Evolutionary conservation across 92 coral and sea anemone species (phyloP), one percentile per base, ranked within the genome.

Genomic region (Porites evermanni): DNA sequence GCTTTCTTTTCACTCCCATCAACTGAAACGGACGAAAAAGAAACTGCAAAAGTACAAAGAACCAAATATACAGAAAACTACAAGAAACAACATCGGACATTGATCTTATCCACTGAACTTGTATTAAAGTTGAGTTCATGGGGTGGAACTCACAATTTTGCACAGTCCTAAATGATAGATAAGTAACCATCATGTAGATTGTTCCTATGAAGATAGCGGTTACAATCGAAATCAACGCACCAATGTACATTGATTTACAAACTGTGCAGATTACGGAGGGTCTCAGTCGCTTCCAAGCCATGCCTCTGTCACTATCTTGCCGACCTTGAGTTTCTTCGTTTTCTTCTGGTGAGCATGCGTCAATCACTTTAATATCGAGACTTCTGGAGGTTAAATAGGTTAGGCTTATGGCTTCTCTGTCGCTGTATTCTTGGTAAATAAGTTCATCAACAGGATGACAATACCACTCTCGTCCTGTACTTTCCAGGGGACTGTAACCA

Each of bases 391-490:
- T 17, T 16, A 70, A 11, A 70, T 44, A 70, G 19, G 12, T 7
- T 17, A 19, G 26, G 19, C 52, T 75, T 24, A 53, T 23, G 19
- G 13, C 79, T 58, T 75, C 79, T 52, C 65, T 75, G 24, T 75
- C 79, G 79, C 79, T 58, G 79, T 75, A 75, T 56, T 79, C 84
- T 29, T 79, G 74, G 32, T 78, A 78, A 78, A 78, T 78, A 7
- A 61, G 29, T 70, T 78, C 82, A 9, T 78, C 82, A 63, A 61
- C 82, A 38, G 82, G 82, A 38, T 29, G 70, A 47, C 53, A 69
- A 69, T 81, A 11, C 85, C 85, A 81, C 53, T 81, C 85, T 69
- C 76, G 77, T 50, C 85, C 85, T 21, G 85, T 81, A 66, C 85
- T 67, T 26, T 81, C 76, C n/a, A 81, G 53, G 23, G 67, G 77